These are phyloP conservation scores for Taeniopygia guttata DNA, from an alignment of 2,797 vertebrate genomes.

Conservation along the genomic window DNA sequence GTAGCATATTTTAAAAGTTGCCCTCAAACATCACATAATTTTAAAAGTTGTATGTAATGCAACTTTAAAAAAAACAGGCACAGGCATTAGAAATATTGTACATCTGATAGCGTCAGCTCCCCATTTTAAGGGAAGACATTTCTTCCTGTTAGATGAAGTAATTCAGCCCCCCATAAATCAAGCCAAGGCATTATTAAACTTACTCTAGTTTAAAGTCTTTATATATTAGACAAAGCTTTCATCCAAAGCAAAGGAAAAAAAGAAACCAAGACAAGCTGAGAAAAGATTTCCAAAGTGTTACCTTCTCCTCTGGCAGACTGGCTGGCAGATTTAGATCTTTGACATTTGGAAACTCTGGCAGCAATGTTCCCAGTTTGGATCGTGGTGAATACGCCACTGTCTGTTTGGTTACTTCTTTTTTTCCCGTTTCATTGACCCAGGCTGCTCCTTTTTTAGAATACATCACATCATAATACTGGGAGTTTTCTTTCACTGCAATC, in stretches of 20 bases:
- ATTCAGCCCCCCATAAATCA: slow-evolving; percentile 37
- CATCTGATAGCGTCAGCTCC: neutral
- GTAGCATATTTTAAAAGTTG: neutral
- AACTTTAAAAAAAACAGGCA: neutral
- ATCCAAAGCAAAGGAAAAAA: slow-evolving; percentile 51
- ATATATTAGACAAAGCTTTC: slow-evolving; percentile 64
- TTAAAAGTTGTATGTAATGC: neutral
- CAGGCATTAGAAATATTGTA: neutral
- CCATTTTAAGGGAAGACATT: neutral
- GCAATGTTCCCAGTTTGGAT: slow-evolving; percentile 97
- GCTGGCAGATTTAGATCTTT: slow-evolving; percentile 99
- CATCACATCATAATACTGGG: slow-evolving; percentile 99
- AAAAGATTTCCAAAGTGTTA: slow-evolving; percentile 84
- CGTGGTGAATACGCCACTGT: slow-evolving; percentile 99
- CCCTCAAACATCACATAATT: neutral
- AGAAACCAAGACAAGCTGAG: slow-evolving; percentile 37
- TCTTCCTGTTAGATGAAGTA: neutral
- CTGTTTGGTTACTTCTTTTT: slow-evolving; percentile 99
- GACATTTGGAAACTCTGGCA: slow-evolving; percentile 99
- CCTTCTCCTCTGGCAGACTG: slow-evolving; percentile 98
- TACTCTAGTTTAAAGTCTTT: slow-evolving; percentile 23
- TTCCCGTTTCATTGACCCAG: slow-evolving; percentile 98
- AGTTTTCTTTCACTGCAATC: slow-evolving; percentile 97
- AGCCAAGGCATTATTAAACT: slow-evolving; percentile 36
- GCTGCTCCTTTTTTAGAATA: slow-evolving; percentile 99